A percentile compares a stretch with the other conserved stretches of the same genome.
These are phyloP conservation scores for Gobio occitaniae DNA, from an alignment of 2,797 vertebrate species.

Conservation along the genomic window DNA sequence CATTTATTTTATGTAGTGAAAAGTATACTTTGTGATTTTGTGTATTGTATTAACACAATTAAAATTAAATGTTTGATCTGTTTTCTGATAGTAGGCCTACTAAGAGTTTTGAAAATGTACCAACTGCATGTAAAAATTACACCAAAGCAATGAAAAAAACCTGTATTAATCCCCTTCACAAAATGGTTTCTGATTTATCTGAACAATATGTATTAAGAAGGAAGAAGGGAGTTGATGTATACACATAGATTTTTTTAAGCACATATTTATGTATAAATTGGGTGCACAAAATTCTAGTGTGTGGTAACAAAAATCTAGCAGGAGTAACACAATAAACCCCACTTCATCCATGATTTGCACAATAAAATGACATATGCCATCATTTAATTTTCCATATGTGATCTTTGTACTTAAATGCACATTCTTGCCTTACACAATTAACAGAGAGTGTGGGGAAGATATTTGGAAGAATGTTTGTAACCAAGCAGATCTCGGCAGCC, in stretches of 20 bases:
- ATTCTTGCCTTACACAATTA: not conserved
- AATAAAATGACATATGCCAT: slow-evolving; percentile 1
- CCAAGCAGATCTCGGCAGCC: too few relatives aligned
- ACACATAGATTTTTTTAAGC: not conserved
- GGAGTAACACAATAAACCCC: not conserved
- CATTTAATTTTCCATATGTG: not conserved
- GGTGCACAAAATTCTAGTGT: not conserved
- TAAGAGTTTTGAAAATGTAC: too few relatives aligned
- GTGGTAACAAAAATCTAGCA: not conserved
- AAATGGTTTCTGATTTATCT: not conserved
- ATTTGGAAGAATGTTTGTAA: too few relatives aligned
- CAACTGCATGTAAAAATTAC: too few relatives aligned
- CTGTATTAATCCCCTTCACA: not conserved
- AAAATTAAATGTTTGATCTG: too few relatives aligned
- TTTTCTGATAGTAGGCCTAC: too few relatives aligned
- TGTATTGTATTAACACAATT: too few relatives aligned
- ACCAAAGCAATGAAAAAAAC: too few relatives aligned
- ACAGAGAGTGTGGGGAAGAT: not conserved
- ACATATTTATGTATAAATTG: not conserved
- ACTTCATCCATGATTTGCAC: not conserved
- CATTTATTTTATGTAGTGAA: too few relatives aligned
- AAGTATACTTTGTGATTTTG: too few relatives aligned
- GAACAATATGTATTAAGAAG: not conserved
- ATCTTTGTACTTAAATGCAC: not conserved
- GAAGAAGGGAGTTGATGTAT: not conserved